Evolutionary conservation across 2,888 invertebrate species (phyloP), one percentile per base, ranked within the genome.

Genomic region (Stegana nigrithorax): DNA sequence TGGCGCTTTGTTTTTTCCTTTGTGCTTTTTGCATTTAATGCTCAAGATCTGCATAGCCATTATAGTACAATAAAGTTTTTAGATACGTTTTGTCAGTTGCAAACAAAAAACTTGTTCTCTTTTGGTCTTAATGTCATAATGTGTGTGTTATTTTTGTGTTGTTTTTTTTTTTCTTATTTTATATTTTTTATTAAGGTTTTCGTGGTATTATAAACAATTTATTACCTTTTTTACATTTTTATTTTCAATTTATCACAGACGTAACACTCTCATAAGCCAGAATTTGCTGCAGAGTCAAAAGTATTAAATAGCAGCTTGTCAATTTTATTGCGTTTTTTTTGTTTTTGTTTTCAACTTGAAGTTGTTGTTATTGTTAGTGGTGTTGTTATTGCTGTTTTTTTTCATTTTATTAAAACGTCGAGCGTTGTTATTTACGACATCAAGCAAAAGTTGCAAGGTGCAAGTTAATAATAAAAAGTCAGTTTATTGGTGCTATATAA

Each of bases 281-380:
- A 47, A 51, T 51, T 26, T 19, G 23, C 27, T n/a, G n/a, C n/a
- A 12, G 19, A 53, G 4, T 21, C 32, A 10, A 21, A 44, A 26
- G 64, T 59, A 65, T 68, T 67, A 67, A 69, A 71, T 71, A 58
- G 59, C 69, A 69, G 71, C 67, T 74, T 73, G 73, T 75, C 75
- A 73, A 67, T 68, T 77, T 76, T 77, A 76, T 77, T 75, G 78
- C 78, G 73, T 77, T 72, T n/a, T n/a, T n/a, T n/a, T n/a, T n/a
- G n/a, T n/a, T n/a, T n/a, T n/a, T n/a, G n/a, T n/a, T n/a, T n/a
- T n/a, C n/a, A n/a, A n/a, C 78, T 75, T 72, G 59, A 36, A 55
- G 77, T 72, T 60, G 58, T 60, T 44, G 26, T 55, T 58, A 42
- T 21, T 27, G 29, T 60, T 56, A 25, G 10, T 36, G 32, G 50